Evolutionary conservation across 2,888 invertebrate species (phyloP), one percentile per base, ranked within the genome.

Genomic region (Aromia moschata): DNA sequence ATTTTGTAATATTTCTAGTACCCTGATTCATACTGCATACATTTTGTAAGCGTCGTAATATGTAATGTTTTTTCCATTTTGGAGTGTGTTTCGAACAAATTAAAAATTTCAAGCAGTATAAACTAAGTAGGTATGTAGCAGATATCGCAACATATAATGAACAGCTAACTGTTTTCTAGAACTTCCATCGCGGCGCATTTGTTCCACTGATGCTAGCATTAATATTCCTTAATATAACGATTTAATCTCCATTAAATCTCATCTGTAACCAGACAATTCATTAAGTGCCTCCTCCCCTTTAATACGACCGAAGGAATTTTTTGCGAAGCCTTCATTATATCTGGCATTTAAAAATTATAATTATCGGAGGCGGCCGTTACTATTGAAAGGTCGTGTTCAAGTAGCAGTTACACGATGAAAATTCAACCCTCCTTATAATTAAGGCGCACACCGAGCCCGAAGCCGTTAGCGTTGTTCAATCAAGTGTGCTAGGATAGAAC

Each of bases 271-370:
- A 45, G 55, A 55, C 40, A 55, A 46, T 55, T 30, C 46, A 37
- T 46, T 38, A 12, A 25, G 31, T 38, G 41, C 60, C 56, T 58
- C 63, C 63, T 55, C 63, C 64, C 54, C 49, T 51, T 56, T 56
- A 53, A 60, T 56, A 60, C 55, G 49, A 45, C 56, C 47, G 9
- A 36, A 31, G 18, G 53, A 14, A 56, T 43, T 60, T n/a, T 64
- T 58, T 60, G 40, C 45, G 33, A 36, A 56, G 44, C 52, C 36
- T 53, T 63, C 57, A 68, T 70, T 69, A 69, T 60, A 70, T 70
- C 68, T 70, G 69, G 67, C 70, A 70, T 70, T 69, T 70, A 70
- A 70, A 70, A 69, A 68, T 69, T 56, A 61, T 65, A 69, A 70
- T 69, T 69, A 67, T 31, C 45, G 49, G 44, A 58, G 54, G 47